These are phyloP conservation scores for Notodonta ziczac DNA, from an alignment of 2,888 invertebrate species.

Conservation along the genomic window DNA sequence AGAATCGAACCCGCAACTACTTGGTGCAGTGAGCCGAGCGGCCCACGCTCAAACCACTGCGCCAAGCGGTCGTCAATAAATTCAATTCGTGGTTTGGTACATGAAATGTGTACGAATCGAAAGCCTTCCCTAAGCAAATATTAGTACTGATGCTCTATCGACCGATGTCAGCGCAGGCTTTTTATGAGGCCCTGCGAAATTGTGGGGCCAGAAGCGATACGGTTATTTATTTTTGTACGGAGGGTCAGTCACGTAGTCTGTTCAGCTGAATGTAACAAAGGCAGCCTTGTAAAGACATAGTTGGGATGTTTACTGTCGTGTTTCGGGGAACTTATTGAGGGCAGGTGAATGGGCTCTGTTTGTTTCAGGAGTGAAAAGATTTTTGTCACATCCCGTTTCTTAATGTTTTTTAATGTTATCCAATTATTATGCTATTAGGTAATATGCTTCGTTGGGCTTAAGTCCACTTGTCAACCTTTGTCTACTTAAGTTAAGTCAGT, in stretches of 20 bases:
- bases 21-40: no score
- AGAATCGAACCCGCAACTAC: no score
- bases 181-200: constrained; percentile 6
- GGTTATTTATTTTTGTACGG: constrained; percentile 2
- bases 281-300: not conserved
- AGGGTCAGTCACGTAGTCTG: constrained; percentile 5
- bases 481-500: no score
- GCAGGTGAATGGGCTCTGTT: not conserved
- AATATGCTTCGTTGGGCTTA: no score
- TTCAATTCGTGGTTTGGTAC: not conserved
- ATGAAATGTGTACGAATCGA: not conserved
- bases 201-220: not conserved
- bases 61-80: no score
- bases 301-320: not conserved
- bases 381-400: no score
- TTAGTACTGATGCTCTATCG: constrained; percentile 1
- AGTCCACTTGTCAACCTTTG: no score
- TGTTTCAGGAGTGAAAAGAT: not conserved
- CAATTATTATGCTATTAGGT: no score
- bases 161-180: not conserved
- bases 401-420: no score
- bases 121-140: not conserved
- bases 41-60: no score
- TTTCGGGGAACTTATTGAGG: not conserved
- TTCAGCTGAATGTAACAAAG: constrained; percentile 1